Conservation (phyloP, 2,113 vertebrate species). For the Bambusicola thoracicus region DNA sequence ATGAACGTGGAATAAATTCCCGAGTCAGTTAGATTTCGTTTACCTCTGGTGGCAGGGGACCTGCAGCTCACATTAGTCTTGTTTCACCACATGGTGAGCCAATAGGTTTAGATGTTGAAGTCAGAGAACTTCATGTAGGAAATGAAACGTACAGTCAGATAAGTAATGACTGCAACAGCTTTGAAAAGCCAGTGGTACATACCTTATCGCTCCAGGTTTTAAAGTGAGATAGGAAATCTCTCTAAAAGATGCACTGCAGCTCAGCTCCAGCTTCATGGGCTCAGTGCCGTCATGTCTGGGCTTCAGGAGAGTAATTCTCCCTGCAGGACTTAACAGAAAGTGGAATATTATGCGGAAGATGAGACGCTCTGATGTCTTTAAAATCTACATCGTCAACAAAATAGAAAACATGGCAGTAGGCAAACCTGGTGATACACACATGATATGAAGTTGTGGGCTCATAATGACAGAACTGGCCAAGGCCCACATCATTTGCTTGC, state of each 20-base stretch:
- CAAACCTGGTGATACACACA: background rate
- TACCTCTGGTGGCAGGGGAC: background rate
- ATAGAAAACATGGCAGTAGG: background rate
- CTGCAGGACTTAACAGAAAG: constrained; percentile 41
- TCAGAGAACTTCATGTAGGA: background rate
- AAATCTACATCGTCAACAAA: background rate
- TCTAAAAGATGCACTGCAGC: background rate
- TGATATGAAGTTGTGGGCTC: background rate
- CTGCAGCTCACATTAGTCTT: background rate
- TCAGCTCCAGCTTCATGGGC: background rate
- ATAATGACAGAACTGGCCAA: background rate
- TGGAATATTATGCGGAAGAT: constrained; percentile 53
- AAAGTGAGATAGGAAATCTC: background rate
- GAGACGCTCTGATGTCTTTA: constrained; percentile 28
- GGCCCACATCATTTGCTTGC: background rate
- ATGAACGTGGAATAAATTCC: fast-evolving
- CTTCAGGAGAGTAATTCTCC: constrained; percentile 10
- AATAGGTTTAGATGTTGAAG: fast-evolving
- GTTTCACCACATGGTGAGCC: background rate
- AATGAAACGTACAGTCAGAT: background rate
- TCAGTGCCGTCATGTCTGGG: background rate
- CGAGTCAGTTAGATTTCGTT: background rate
- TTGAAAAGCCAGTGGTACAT: background rate
- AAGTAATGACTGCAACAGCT: background rate
- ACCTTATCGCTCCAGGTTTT: background rate